Conservation (phyloP, 2,888 invertebrate species). For the Rotaria socialis region DNA sequence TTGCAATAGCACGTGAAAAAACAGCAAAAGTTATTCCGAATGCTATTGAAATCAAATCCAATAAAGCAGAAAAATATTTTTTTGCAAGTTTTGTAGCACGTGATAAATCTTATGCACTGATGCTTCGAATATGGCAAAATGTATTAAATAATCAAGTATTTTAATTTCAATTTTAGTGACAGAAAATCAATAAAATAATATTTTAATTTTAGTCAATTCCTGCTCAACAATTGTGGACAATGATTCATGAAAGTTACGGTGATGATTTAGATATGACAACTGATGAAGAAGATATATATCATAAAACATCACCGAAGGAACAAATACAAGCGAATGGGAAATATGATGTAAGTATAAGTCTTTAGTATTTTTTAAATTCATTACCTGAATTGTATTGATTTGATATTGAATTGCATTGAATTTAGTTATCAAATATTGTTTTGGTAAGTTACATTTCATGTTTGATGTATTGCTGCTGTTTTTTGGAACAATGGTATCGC, state of each 20-base stretch:
- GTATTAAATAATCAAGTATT: conserved; percentile 77
- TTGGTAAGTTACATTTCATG: not conserved
- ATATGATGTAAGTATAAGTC: not conserved
- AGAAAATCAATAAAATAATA: not conserved
- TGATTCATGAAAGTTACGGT: conserved; percentile 87
- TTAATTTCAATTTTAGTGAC: not conserved
- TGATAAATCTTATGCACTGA: conserved; percentile 88
- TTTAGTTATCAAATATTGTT: conserved; percentile 1
- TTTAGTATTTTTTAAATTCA: not conserved
- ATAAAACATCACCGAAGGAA: not conserved
- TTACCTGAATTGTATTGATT: not conserved
- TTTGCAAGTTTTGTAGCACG: conserved; percentile 87
- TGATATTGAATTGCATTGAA: not conserved
- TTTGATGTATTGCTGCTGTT: not conserved
- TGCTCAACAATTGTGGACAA: conserved; percentile 79
- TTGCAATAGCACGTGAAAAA: conserved; percentile 76
- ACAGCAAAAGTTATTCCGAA: conserved; percentile 78
- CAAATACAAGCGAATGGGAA: not conserved
- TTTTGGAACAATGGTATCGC: too few relatives aligned
- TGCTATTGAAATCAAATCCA: conserved; percentile 70
- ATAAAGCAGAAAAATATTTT: conserved; percentile 74
- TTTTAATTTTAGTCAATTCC: conserved; percentile 66
- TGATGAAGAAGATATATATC: conserved; percentile 63
- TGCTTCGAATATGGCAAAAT: conserved; percentile 92
- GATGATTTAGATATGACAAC: conserved; percentile 85